Conservation (phyloP, 2,113 vertebrate species). For the Diphyllodes magnificus region DNA sequence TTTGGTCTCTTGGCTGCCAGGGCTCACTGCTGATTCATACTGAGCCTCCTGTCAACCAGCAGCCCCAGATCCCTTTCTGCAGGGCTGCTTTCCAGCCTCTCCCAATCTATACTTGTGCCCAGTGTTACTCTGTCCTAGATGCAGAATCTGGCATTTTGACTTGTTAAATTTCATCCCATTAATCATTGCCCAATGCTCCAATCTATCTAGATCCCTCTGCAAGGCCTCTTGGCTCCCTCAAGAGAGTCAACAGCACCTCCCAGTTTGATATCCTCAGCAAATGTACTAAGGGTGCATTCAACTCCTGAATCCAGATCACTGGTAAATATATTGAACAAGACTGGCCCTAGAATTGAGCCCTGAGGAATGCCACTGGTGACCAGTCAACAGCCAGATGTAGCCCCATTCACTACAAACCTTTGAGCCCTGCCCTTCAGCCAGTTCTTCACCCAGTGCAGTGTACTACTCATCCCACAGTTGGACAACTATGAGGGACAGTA, state of each 20-base stretch:
- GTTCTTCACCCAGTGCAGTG: too few relatives aligned
- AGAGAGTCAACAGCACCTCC: background rate
- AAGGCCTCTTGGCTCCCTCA: background rate
- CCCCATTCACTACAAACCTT: too few relatives aligned
- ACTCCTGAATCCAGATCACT: background rate
- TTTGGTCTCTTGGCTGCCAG: too few relatives aligned
- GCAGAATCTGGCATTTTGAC: background rate
- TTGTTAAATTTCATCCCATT: background rate
- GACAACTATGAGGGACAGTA: too few relatives aligned
- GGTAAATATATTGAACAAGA: background rate
- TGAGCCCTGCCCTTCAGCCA: too few relatives aligned
- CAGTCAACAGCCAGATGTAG: too few relatives aligned
- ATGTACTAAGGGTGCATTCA: background rate
- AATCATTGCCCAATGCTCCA: background rate
- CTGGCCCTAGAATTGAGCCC: background rate
- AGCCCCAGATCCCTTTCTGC: background rate
- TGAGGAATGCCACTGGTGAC: too few relatives aligned
- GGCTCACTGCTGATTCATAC: background rate
- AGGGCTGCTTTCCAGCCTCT: background rate
- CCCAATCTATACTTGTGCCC: background rate
- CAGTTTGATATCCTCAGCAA: background rate
- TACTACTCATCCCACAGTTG: too few relatives aligned
- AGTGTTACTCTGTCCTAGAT: background rate
- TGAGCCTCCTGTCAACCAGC: background rate
- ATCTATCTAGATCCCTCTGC: background rate